A percentile compares a stretch with the other conserved stretches of the same genome.
Evolutionary conservation across 1,140 invertebrate genomes (phyloP).

Genomic region (Drosophila lowei): DNA sequence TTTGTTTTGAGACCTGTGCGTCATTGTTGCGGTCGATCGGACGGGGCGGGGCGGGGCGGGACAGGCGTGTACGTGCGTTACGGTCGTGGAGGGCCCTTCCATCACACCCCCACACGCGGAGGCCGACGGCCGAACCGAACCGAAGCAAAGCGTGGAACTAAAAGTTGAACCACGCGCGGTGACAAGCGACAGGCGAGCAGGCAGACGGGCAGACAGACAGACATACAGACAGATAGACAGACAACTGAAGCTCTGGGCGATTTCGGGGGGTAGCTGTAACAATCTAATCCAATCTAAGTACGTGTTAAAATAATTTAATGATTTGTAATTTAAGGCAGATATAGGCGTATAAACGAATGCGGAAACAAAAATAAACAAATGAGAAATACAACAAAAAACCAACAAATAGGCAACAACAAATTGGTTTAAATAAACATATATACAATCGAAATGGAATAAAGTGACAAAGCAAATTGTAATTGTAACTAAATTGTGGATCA

Average conservation of each 20-base stretch:
- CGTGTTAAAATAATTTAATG: conserved; percentile 80
- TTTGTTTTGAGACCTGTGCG: conserved; percentile 2
- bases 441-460: conserved; percentile 47
- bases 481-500: conserved; percentile 49
- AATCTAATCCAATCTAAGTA: conserved; percentile 82
- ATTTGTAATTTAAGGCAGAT: conserved; percentile 75
- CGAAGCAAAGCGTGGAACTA: conserved; percentile 67
- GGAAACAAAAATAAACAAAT: conserved; percentile 55
- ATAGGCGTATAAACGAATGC: conserved; percentile 67
- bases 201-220: neutral
- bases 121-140: conserved; percentile 33
- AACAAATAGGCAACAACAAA: conserved; percentile 38
- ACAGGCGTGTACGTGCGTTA: neutral
- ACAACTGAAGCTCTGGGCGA: conserved; percentile 64
- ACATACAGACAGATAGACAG: conserved; percentile 5
- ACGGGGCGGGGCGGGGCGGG: neutral
- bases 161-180: conserved; percentile 64
- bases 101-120: conserved; percentile 20
- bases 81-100: conserved; percentile 6
- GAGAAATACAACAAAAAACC: conserved; percentile 30
- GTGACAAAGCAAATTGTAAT: conserved; percentile 71
- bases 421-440: conserved; percentile 3
- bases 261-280: conserved; percentile 78
- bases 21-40: conserved; percentile 17
- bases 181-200: conserved; percentile 32